phyloP scores from a whole-genome alignment of 2,888 invertebrate genomes.

The Drosophila anomelani region DNA sequence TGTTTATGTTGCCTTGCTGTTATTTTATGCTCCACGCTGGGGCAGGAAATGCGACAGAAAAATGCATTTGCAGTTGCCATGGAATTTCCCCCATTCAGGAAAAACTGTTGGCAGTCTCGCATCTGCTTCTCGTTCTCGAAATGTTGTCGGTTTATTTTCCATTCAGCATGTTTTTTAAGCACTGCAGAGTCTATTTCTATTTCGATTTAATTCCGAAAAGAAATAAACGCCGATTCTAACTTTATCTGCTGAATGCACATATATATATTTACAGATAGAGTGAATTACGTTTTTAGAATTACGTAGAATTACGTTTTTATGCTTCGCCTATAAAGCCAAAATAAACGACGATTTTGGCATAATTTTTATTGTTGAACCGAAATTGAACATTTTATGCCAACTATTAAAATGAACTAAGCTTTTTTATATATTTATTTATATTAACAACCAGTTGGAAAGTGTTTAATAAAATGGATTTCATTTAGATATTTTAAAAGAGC shows the following conservation, averaged over 20 bases:
- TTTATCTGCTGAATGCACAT: slow-evolving; percentile 8
- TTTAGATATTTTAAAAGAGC: not conserved
- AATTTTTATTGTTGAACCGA: slow-evolving; percentile 14
- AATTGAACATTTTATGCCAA: slow-evolving; percentile 11
- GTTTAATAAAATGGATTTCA: not conserved
- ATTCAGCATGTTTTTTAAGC: slow-evolving; percentile 11
- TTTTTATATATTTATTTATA: too few relatives aligned
- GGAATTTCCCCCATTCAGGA: slow-evolving; percentile 31
- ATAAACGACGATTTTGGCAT: slow-evolving; percentile 22
- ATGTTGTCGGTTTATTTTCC: slow-evolving; percentile 8
- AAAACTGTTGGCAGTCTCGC: slow-evolving; percentile 39
- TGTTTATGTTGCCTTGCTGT: slow-evolving; percentile 59
- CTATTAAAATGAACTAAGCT: not conserved
- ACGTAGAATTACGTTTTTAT: slow-evolving; percentile 20
- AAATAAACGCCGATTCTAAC: slow-evolving; percentile 19
- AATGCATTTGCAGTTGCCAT: slow-evolving; percentile 47
- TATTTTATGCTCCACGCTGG: slow-evolving; percentile 48
- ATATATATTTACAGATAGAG: not conserved
- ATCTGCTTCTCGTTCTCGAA: slow-evolving; percentile 15
- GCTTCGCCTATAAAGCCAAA: slow-evolving; percentile 11
- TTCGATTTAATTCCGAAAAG: slow-evolving; percentile 28
- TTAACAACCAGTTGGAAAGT: not conserved
- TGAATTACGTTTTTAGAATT: slow-evolving; percentile 21
- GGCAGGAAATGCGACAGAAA: slow-evolving; percentile 70
- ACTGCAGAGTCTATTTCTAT: slow-evolving; percentile 23